Conservation (phyloP, 2,113 vertebrate species). For the Calidris pygmaea region DNA sequence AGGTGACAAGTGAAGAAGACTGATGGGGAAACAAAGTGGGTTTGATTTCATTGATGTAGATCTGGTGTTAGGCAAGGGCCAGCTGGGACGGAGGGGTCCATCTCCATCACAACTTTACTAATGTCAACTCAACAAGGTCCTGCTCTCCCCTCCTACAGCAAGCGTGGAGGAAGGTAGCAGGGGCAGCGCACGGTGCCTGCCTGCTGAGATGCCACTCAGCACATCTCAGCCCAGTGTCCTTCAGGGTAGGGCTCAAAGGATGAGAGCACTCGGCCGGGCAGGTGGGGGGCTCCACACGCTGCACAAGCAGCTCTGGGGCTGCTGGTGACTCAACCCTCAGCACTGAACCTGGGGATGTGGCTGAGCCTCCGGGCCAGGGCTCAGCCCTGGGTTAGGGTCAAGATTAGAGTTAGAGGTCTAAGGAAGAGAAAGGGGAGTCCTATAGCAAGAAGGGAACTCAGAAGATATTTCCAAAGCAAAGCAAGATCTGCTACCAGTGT, state of each 20-base stretch:
- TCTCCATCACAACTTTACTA: background rate
- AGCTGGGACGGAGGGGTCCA: background rate
- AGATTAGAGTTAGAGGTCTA: background rate
- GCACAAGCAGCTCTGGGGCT: background rate
- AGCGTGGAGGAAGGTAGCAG: background rate
- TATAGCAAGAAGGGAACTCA: background rate
- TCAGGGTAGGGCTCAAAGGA: rapidly evolving
- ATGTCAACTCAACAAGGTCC: background rate
- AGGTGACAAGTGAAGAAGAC: background rate
- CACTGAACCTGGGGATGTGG: rapidly evolving
- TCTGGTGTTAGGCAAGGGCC: background rate
- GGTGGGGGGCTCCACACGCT: background rate
- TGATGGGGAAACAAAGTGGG: background rate
- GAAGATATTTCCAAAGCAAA: background rate
- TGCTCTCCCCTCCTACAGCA: background rate
- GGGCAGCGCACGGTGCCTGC: no score
- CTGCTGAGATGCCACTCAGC: background rate
- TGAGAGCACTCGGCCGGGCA: rapidly evolving
- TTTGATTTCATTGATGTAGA: background rate
- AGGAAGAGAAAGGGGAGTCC: background rate
- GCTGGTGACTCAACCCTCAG: rapidly evolving
- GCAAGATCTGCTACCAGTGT: background rate
- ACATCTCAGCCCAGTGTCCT: background rate
- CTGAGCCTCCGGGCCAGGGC: background rate
- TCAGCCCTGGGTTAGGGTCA: background rate